A percentile compares a stretch with the other conserved stretches of the same genome.
phyloP scores from a whole-genome alignment of 2,888 invertebrate genomes.

The Atherix ibis region DNA sequence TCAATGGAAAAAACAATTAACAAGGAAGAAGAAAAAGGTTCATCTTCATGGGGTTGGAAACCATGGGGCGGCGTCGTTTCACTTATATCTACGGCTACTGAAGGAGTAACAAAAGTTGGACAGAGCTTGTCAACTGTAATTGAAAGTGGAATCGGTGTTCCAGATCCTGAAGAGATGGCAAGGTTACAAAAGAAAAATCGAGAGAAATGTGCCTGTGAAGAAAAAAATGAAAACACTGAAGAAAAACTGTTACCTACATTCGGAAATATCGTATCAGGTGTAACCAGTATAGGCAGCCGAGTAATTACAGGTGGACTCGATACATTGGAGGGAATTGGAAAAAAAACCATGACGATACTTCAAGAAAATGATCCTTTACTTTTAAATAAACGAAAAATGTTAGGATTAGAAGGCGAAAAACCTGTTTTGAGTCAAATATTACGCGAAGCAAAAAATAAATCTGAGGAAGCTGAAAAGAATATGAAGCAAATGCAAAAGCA shows the following conservation, averaged over 20 bases:
- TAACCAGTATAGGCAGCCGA: slow-evolving; percentile 39
- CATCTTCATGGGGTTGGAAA: slow-evolving; percentile 43
- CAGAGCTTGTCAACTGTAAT: slow-evolving; percentile 63
- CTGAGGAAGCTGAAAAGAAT: slow-evolving; percentile 34
- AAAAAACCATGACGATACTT: slow-evolving; percentile 85
- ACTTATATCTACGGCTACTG: slow-evolving; percentile 57
- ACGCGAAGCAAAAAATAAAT: slow-evolving; percentile 51
- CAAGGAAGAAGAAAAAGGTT: slow-evolving; percentile 13
- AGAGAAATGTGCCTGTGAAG: slow-evolving; percentile 3
- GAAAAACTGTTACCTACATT: slow-evolving; percentile 6
- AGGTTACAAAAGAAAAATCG: slow-evolving; percentile 24
- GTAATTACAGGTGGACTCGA: slow-evolving; percentile 69
- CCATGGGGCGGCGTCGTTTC: slow-evolving; percentile 63
- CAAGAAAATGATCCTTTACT: slow-evolving; percentile 86
- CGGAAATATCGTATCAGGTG: slow-evolving; percentile 12
- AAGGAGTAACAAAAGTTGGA: slow-evolving; percentile 62
- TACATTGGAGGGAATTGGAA: slow-evolving; percentile 83
- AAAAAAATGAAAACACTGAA: slow-evolving; percentile 1
- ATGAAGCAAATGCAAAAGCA: slow-evolving; percentile 22
- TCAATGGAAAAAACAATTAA: background rate
- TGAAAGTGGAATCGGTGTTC: slow-evolving; percentile 69
- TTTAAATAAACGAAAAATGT: slow-evolving; percentile 44
- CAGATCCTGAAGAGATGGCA: slow-evolving; percentile 66
- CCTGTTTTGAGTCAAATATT: slow-evolving; percentile 34
- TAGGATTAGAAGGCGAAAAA: slow-evolving; percentile 26